Conservation (phyloP, 2,797 vertebrate species). For the Clamator glandarius region DNA sequence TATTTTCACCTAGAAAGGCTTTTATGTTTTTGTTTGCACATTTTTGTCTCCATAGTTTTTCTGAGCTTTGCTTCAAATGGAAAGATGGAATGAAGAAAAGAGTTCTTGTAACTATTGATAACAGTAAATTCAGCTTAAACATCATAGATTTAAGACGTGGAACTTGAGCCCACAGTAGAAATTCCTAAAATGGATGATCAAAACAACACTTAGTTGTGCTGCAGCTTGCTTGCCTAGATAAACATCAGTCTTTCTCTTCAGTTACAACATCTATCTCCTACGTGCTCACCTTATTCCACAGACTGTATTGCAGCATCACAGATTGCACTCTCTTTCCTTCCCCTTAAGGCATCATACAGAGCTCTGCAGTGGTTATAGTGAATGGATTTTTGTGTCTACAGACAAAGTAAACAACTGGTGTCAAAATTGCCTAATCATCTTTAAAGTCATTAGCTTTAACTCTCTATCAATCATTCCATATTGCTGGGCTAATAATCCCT, state of each 20-base stretch:
- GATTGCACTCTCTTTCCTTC: background rate
- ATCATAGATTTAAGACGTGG: background rate
- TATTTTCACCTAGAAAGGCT: background rate
- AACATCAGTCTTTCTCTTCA: background rate
- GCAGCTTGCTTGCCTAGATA: background rate
- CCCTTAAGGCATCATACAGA: background rate
- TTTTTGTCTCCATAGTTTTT: background rate
- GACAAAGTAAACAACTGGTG: constrained; percentile 5
- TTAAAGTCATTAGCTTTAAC: constrained; percentile 30
- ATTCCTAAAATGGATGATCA: background rate
- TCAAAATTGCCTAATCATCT: constrained; percentile 12
- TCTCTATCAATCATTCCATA: constrained; percentile 30
- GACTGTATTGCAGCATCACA: background rate
- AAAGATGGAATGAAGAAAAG: background rate
- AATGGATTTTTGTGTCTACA: background rate
- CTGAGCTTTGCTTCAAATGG: background rate
- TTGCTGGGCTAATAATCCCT: constrained; percentile 34
- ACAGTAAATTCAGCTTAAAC: background rate
- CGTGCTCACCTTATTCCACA: background rate
- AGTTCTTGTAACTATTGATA: background rate
- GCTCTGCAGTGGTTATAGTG: background rate
- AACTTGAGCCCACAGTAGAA: background rate
- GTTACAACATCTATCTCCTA: background rate
- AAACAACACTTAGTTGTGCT: background rate
- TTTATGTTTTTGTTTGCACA: background rate